Base-by-base conservation (phyloP, 2,888 invertebrate genomes). In the Melanargia galathea region DNA sequence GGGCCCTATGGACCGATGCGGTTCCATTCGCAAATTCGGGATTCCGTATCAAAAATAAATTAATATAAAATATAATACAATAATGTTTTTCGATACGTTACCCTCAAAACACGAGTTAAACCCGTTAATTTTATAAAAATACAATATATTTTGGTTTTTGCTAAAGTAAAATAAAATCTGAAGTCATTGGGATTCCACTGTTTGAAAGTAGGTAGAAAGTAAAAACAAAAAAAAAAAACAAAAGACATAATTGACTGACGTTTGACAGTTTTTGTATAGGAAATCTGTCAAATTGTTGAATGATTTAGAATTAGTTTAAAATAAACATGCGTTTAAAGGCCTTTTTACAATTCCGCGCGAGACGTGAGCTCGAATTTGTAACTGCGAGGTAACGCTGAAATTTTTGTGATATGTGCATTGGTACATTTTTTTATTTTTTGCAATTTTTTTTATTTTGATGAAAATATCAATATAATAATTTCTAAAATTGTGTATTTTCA, bases 1-100 rank as follows among this genome's bases (percentile, higher is more conserved):
- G 55, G 24, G 60, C 40, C 49, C 63, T 63, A 56, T 43, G 55
- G 57, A 57, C 63, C 43, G 26, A 43, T 16, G 20, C 35, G 7
- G 22, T 16, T 4, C 8, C 18, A 51, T 33, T 35, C 30, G 22
- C 38, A 24, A 33, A 38, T 24, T 55, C 18, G 10, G 24, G 40
- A 13, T 38, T 55, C n/a, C 55, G 43, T 55, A 55, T 40, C 52
- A 54, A 52, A 35, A 52, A 16, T 13, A 11, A 16, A 13, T 16
- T 16, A 6, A 48, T 5, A 20, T 11, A 48, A 11, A 24, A 48
- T 18, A 18, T 43, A 10, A 16, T 8, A 43, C n/a, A 4, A 1
- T 13, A 46, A 20, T 13, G 5, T 13, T 18, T 33, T 51, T 18
- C 5, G 48, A 51, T 33, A 51, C 33, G 20, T 48, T 18, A 51